Evolutionary conservation across 2,888 invertebrate genomes (phyloP).

Genomic region (Drosophila pseudotakahashii): DNA sequence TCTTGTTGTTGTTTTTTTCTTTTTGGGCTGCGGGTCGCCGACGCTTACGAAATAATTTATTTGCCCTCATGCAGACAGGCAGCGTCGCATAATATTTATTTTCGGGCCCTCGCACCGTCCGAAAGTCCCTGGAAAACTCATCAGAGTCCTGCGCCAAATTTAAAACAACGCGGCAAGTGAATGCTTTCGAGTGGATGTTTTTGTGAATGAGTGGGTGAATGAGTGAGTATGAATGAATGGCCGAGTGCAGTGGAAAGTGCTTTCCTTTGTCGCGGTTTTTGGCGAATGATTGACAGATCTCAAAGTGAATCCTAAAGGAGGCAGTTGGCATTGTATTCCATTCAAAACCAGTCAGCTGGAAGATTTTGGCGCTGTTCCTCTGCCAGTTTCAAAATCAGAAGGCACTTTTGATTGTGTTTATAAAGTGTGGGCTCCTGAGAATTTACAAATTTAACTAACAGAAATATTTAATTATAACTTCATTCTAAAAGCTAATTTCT

Average conservation of each 20-base stretch:
- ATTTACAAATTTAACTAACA: no score
- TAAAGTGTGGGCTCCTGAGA: no score
- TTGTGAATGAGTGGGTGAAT: slow-evolving; percentile 7
- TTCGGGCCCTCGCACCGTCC: slow-evolving; percentile 7
- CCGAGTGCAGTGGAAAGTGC: slow-evolving; percentile 4
- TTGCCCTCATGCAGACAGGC: slow-evolving; percentile 45
- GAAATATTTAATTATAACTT: no score
- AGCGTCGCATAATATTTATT: slow-evolving; percentile 48
- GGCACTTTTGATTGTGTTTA: no score
- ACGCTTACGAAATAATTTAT: slow-evolving; percentile 46
- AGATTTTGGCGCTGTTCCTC: neutral
- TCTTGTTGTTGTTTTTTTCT: slow-evolving; percentile 10
- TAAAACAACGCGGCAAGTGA: slow-evolving; percentile 8
- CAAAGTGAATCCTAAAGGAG: neutral
- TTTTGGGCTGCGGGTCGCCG: slow-evolving; percentile 16
- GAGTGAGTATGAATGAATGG: slow-evolving; percentile 4
- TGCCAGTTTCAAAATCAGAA: neutral
- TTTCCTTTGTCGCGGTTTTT: slow-evolving; percentile 5
- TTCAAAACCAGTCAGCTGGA: neutral
- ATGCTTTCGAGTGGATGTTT: slow-evolving; percentile 11
- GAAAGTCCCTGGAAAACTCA: neutral
- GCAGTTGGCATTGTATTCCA: neutral
- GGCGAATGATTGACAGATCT: slow-evolving; percentile 9
- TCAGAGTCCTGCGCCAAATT: slow-evolving; percentile 30
- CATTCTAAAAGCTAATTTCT: no score